These are phyloP conservation scores for Amphipyra berbera DNA, from an alignment of 2,888 invertebrate species.

Conservation along the genomic window DNA sequence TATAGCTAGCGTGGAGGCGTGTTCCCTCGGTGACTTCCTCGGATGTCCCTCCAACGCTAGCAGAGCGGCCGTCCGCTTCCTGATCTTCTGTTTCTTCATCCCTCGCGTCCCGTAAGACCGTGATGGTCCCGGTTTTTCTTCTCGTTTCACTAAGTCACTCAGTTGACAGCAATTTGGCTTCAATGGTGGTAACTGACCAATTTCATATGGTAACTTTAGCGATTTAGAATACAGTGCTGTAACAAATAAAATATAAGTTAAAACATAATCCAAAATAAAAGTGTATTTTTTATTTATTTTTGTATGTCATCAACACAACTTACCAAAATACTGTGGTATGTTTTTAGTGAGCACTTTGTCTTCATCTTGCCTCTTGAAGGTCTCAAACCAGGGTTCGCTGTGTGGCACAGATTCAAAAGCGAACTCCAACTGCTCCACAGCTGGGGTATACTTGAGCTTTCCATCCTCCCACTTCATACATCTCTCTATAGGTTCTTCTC, in stretches of 20 bases:
- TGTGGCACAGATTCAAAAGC: constrained; percentile 94
- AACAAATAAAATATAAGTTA: constrained; percentile 64
- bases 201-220: constrained; percentile 94
- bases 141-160: constrained; percentile 83
- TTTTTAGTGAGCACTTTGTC: constrained; percentile 91
- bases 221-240: constrained; percentile 90
- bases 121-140: constrained; percentile 80
- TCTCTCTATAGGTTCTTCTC: constrained; percentile 75
- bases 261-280: constrained; percentile 5
- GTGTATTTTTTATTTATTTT: background rate
- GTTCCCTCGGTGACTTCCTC: constrained; percentile 96
- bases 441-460: constrained; percentile 82
- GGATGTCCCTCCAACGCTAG: constrained; percentile 90
- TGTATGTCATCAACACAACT: constrained; percentile 59
- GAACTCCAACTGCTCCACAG: constrained; percentile 91
- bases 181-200: constrained; percentile 91
- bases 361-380: constrained; percentile 94
- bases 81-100: constrained; percentile 79
- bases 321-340: constrained; percentile 90
- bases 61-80: constrained; percentile 75
- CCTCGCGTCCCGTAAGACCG: constrained; percentile 83
- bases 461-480: constrained; percentile 88
- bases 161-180: constrained; percentile 89
- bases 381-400: constrained; percentile 94
- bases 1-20: constrained; percentile 96